These are phyloP conservation scores for Ormyrus labotus DNA, from an alignment of 2,888 invertebrate genomes.

Conservation along the genomic window DNA sequence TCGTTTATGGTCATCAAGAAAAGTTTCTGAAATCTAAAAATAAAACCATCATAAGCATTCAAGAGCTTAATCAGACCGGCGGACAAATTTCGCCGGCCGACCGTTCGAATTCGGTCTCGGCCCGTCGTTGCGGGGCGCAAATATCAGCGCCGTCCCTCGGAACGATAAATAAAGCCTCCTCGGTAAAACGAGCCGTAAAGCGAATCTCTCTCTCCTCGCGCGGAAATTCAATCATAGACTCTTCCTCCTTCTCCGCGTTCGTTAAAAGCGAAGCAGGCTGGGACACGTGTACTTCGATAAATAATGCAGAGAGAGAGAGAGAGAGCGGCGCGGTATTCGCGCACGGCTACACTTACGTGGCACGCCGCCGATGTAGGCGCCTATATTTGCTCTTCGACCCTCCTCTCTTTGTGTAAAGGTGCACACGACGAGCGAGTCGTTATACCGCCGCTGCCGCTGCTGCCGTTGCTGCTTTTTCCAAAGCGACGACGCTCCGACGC, in stretches of 20 bases:
- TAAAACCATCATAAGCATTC: too few species aligned
- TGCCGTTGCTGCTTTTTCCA: too few species aligned
- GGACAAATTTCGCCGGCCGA: neutral
- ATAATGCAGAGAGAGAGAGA: constrained; percentile 67
- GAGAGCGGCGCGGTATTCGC: constrained; percentile 57
- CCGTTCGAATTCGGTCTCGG: too few species aligned
- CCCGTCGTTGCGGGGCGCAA: neutral
- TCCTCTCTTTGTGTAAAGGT: neutral
- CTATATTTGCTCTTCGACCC: constrained; percentile 39
- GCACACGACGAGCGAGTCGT: neutral
- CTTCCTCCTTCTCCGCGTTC: constrained; percentile 41
- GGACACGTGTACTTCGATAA: constrained; percentile 74
- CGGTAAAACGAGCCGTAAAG: constrained; percentile 26
- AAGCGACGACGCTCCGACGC: too few species aligned
- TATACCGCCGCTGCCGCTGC: too few species aligned
- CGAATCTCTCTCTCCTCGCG: constrained; percentile 18
- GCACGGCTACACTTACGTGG: constrained; percentile 62
- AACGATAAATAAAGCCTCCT: constrained; percentile 26
- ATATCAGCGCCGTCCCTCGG: constrained; percentile 12
- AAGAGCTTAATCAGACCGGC: too few species aligned
- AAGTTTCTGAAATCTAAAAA: neutral
- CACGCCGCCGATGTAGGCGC: constrained; percentile 33
- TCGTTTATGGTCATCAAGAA: neutral
- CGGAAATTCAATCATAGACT: constrained; percentile 48
- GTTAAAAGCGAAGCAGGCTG: constrained; percentile 67